Evolutionary conservation across 1,140 invertebrate genomes (phyloP).

Genomic region (Andricus grossulariae): DNA sequence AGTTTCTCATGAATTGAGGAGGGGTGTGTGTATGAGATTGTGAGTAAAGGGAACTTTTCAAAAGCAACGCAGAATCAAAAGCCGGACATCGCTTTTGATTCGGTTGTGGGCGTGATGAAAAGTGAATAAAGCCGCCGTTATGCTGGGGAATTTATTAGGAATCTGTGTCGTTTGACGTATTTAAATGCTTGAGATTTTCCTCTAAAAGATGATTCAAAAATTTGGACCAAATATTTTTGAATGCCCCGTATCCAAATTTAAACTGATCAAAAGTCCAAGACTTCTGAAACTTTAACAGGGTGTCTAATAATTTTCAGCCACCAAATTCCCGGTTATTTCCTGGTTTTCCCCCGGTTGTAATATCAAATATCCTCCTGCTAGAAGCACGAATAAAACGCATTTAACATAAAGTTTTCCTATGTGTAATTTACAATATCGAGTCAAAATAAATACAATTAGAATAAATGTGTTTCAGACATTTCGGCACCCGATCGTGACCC

Average conservation of each 20-base stretch:
- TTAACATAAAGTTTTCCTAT: too few relatives aligned
- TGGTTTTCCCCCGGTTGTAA: too few relatives aligned
- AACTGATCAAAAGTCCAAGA: too few relatives aligned
- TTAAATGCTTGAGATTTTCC: not conserved
- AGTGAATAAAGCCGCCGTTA: not conserved
- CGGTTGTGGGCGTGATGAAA: not conserved
- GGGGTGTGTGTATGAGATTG: not conserved
- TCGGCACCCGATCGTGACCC: too few relatives aligned
- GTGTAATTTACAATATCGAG: too few relatives aligned
- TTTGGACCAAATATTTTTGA: not conserved
- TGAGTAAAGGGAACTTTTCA: not conserved
- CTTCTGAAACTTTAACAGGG: too few relatives aligned
- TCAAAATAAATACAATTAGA: too few relatives aligned
- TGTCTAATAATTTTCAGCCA: too few relatives aligned
- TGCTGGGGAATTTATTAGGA: not conserved
- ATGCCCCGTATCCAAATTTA: not conserved
- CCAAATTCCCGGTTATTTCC: too few relatives aligned
- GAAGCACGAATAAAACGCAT: too few relatives aligned
- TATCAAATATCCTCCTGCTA: too few relatives aligned
- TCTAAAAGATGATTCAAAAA: not conserved
- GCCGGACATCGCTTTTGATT: not conserved
- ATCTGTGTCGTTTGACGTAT: not conserved
- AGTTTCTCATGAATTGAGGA: constrained; percentile 24
- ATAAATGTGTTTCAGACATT: too few relatives aligned
- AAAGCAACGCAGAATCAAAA: constrained; percentile 3